These are phyloP conservation scores for Hucho hucho DNA, from an alignment of 2,113 vertebrate genomes.

Conservation along the genomic window DNA sequence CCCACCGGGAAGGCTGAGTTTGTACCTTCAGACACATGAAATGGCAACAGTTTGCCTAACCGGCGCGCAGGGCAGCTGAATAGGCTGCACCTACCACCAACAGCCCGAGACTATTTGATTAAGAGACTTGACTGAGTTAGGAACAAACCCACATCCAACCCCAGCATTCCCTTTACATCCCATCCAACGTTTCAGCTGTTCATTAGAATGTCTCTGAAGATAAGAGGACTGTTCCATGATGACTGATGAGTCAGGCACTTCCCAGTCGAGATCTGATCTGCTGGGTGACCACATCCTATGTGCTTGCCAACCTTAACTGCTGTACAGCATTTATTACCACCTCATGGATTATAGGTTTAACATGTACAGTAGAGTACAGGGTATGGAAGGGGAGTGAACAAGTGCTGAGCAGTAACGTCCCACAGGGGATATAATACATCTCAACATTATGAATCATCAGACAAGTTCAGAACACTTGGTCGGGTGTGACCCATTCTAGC, in stretches of 20 bases:
- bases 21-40: too few species aligned
- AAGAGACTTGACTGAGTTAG: conserved; percentile 1
- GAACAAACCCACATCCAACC: conserved; percentile 6
- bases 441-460: conserved; percentile 30
- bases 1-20: too few species aligned
- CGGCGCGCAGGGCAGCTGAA: too few species aligned
- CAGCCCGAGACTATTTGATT: background rate
- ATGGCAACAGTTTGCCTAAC: too few species aligned
- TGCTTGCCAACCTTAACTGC: conserved; percentile 31
- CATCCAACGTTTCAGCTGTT: conserved; percentile 17
- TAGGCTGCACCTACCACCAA: too few species aligned
- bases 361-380: conserved; percentile 12
- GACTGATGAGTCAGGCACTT: conserved; percentile 17
- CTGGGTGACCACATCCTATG: conserved; percentile 54
- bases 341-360: conserved; percentile 46
- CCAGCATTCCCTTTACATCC: conserved; percentile 13
- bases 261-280: conserved; percentile 30
- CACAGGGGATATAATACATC: conserved; percentile 13
- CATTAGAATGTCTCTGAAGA: conserved; percentile 10
- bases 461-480: background rate
- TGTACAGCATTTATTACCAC: conserved; percentile 43
- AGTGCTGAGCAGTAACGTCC: conserved; percentile 36
- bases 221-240: conserved; percentile 27
- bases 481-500: background rate
- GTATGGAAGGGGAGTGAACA: conserved; percentile 20